phyloP scores from a whole-genome alignment of 1,140 invertebrate species.

The Mycetomoellerius zeteki region DNA sequence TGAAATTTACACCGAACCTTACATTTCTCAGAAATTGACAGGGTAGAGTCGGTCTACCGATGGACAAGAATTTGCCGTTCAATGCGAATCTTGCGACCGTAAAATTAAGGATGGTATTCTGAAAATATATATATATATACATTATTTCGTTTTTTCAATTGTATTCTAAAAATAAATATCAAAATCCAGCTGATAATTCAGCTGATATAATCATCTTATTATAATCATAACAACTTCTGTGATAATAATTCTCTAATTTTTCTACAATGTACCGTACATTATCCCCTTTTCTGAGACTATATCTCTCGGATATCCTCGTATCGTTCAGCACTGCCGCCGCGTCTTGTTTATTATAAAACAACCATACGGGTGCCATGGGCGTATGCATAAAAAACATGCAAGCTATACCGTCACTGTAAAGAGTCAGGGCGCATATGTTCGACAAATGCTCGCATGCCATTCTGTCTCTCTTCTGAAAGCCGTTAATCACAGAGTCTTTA shows the following conservation, averaged over 20 bases:
- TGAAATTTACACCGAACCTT: slow-evolving; percentile 88
- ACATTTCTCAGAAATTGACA: slow-evolving; percentile 86
- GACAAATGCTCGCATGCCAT: slow-evolving; percentile 90
- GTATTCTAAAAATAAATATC: neutral
- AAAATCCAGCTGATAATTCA: neutral
- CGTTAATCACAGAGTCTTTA: slow-evolving; percentile 33
- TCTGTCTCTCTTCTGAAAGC: slow-evolving; percentile 86
- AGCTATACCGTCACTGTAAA: slow-evolving; percentile 87
- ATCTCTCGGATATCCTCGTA: slow-evolving; percentile 86
- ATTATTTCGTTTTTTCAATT: neutral
- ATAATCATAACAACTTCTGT: neutral
- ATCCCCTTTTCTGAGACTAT: slow-evolving; percentile 86
- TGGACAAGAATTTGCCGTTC: slow-evolving; percentile 81
- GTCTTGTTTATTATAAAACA: slow-evolving; percentile 88
- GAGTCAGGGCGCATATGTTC: slow-evolving; percentile 90
- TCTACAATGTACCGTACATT: slow-evolving; percentile 76
- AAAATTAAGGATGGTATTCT: slow-evolving; percentile 86
- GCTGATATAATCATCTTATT: neutral
- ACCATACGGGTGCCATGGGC: slow-evolving; percentile 85
- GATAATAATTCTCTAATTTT: slow-evolving; percentile 9
- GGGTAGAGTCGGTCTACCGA: slow-evolving; percentile 84
- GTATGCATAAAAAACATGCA: slow-evolving; percentile 87
- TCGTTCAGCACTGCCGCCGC: slow-evolving; percentile 85
- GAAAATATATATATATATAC: slow-evolving; percentile 66
- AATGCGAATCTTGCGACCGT: slow-evolving; percentile 82